Percentiles rank a stretch among this genome's conserved stretches.
Conservation (phyloP, 2,113 vertebrate genomes). For the Sceloporus undulatus region DNA sequence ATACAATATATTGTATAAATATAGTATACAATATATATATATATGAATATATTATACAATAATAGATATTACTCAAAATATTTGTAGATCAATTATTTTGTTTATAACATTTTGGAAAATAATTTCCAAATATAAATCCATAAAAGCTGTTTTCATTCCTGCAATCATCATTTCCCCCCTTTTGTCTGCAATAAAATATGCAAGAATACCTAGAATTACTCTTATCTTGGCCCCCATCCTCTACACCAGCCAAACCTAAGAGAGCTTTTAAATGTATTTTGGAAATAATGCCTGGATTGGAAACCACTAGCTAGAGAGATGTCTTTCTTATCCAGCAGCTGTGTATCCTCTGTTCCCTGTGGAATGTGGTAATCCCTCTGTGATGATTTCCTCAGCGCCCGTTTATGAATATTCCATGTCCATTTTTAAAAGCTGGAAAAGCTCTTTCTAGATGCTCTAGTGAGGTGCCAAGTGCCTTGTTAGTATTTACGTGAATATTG, state of each 20-base stretch:
- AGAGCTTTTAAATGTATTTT: conserved; percentile 52
- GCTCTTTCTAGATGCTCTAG: conserved; percentile 62
- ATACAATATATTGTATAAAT: neutral
- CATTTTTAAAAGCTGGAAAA: conserved; percentile 70
- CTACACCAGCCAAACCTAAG: neutral
- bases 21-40: neutral
- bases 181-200: neutral
- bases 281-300: conserved; percentile 46
- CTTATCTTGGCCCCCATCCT: conserved; percentile 25
- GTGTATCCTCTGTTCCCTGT: conserved; percentile 48
- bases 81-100: neutral
- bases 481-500: conserved; percentile 57
- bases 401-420: conserved; percentile 66
- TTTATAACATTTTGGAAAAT: neutral
- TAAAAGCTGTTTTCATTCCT: neutral
- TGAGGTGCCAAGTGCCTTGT: conserved; percentile 67
- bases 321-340: conserved; percentile 67
- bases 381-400: conserved; percentile 68
- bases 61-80: neutral
- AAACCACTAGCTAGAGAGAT: conserved; percentile 16
- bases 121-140: neutral
- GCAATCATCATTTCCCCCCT: neutral
- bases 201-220: conserved; percentile 33
- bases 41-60: neutral
- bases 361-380: conserved; percentile 67